Evolutionary conservation across 2,113 vertebrate genomes (phyloP), one percentile per base, ranked within the genome.

Genomic region (Nyctereutes procyonoides): DNA sequence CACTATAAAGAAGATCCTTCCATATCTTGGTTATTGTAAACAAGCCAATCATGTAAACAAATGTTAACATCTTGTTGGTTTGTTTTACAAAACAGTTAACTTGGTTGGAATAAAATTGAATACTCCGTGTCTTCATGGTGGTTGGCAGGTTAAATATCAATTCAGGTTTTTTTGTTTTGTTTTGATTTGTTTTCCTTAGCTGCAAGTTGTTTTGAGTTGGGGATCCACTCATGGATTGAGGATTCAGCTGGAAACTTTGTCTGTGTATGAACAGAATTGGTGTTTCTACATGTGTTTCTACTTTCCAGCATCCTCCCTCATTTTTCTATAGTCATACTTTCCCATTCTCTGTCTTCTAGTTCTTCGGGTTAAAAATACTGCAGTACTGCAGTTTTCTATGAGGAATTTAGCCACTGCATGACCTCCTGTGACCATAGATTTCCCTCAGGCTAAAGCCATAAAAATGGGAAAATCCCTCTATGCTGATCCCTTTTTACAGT

Each of bases 391-490:
- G 13, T 51, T 84, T 85, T 56, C 53, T 51, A 32, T 35, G 28
- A 85, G 55, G 71, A n/a, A 91, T 58, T 15, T 56, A 81, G 11
- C 7, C 9, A 35, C 2, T 8, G 1, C 0, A 4, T 65, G 2
- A n/a, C 11, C 53, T 51, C 15, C 6, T 94, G 1, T 22, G 8
- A 71, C 3, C 38, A 90, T 13, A 32, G 17, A 55, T 2, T 19
- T 28, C 28, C 9, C 3, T 83, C 43, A 53, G 20, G 26, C 28
- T 32, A 53, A 92, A 87, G 2, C 0, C 3, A 19, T 56, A 4
- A 53, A 32, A 22, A 86, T 0, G 35, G 7, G 6, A 32, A 74
- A 19, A 3, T 43, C 30, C 82, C 0, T 28, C 2, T 19, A 1
- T 22, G 3, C 2, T 43, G 3, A 10, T 62, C 19, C 12, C 1